These are phyloP conservation scores for Cygnus buccinator DNA, from an alignment of 2,113 vertebrate genomes.

Conservation along the genomic window DNA sequence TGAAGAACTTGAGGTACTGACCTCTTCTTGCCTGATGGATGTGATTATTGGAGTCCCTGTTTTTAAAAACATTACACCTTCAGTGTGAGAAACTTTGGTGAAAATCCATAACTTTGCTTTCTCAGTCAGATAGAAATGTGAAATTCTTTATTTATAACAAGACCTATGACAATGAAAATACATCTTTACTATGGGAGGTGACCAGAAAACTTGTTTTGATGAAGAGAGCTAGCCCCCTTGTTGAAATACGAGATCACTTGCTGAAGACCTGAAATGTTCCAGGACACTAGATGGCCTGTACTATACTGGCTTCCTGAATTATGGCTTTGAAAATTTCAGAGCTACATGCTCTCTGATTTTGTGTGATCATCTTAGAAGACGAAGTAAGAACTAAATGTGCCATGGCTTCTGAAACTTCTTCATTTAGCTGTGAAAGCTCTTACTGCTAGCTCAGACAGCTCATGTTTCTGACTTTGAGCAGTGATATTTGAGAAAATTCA, in stretches of 20 bases:
- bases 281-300: not conserved
- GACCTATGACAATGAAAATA: not conserved
- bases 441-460: not conserved
- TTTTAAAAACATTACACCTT: not conserved
- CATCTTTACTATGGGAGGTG: not conserved
- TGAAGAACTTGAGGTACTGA: constrained; percentile 93
- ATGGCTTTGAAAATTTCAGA: not conserved
- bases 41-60: not conserved
- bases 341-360: not conserved
- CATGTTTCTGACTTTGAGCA: not conserved
- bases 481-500: not conserved
- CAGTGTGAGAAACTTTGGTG: not conserved
- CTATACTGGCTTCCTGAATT: not conserved
- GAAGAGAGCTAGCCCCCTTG: not conserved
- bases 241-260: not conserved
- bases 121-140: not conserved
- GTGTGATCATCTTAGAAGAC: not conserved
- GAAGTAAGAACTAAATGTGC: not conserved
- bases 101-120: not conserved
- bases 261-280: not conserved
- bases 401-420: not conserved
- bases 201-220: not conserved
- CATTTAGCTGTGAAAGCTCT: not conserved
- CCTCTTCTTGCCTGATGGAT: not conserved
- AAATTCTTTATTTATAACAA: not conserved